These are phyloP conservation scores for Drosophila quasianomalipes DNA, from an alignment of 2,888 invertebrate genomes.

Conservation along the genomic window DNA sequence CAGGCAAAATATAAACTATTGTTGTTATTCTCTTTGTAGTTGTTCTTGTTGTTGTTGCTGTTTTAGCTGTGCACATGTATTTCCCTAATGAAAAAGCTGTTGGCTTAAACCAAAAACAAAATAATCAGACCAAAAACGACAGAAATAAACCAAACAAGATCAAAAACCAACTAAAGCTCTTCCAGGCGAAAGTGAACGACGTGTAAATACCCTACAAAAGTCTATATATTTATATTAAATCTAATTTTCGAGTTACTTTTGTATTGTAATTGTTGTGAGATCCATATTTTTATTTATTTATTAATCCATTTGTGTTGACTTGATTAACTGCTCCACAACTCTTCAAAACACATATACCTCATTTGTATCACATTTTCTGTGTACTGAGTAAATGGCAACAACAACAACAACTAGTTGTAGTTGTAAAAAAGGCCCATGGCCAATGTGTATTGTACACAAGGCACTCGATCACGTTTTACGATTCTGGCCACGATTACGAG, in stretches of 20 bases:
- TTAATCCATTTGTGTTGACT: neutral
- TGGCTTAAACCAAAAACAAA: conserved; percentile 55
- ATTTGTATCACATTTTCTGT: conserved; percentile 8
- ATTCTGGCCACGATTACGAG: conserved; percentile 76
- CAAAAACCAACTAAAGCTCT: conserved; percentile 20
- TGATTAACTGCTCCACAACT: neutral
- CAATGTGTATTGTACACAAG: conserved; percentile 69
- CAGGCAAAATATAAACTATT: conserved; percentile 48
- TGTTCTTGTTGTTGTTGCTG: conserved; percentile 29
- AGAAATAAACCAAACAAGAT: conserved; percentile 46
- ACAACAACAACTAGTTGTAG: conserved; percentile 31
- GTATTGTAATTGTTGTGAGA: too few species aligned
- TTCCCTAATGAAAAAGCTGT: conserved; percentile 69
- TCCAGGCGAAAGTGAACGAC: neutral
- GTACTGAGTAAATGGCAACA: conserved; percentile 52
- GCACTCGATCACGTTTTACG: conserved; percentile 80
- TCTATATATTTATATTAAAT: neutral
- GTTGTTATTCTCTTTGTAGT: conserved; percentile 29
- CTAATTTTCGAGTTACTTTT: neutral
- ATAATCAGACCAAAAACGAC: conserved; percentile 58
- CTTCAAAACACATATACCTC: conserved; percentile 18
- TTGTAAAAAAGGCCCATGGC: conserved; percentile 49
- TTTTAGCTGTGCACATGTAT: conserved; percentile 47
- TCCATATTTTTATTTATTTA: neutral
- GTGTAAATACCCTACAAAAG: conserved; percentile 13